Base-by-base conservation (phyloP, 2,113 vertebrate genomes). In the Phaethon lepturus region DNA sequence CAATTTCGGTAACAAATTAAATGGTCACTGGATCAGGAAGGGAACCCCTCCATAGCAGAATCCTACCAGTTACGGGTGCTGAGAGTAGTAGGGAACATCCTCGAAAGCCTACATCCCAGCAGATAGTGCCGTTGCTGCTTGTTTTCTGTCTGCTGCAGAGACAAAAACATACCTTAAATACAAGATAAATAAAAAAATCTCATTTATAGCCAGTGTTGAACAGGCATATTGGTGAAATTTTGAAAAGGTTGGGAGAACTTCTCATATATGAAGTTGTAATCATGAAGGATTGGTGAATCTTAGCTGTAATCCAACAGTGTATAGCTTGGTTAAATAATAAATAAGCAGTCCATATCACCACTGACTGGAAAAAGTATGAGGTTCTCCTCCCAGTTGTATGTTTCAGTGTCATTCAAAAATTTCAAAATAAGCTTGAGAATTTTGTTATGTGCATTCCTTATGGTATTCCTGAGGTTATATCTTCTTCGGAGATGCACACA, bases 391-490 rank as follows among this genome's bases (percentile, higher is more conserved):
- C 26, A 73, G 8, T 42, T 78, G 60, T 62, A 24, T 19, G 3
- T 94, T 83, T 91, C 79, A 75, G 56, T 89, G 60, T 84, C 52
- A 84, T 73, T 50, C 35, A 95, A 91, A 90, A 95, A 86, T 71
- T 94, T 88, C 58, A 90, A 81, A 72, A 89, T 60, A 92, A 69
- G 62, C 94, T 91, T 52, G 80, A 95, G 86, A 84, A 73, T 81
- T 94, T 74, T 95, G 66, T 58, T 53, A 19, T 31, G 64, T 53
- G 53, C 29, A 79, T 82, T 88, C 53, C 66, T 93, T 71, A 33
- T 1, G 1, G 15, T 59, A 78, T 96, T 94, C 77, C 47, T 96
- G 69, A 22, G 79, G 26, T 52, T 58, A 22, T 93, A 82, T 95
- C 74, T 93, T 77, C 90, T 96, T 94, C 67, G 82, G 93, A 76